Percentiles rank a stretch among this genome's conserved stretches.
phyloP scores from a whole-genome alignment of 1,140 invertebrate genomes.

The Zaprionus vittiger region DNA sequence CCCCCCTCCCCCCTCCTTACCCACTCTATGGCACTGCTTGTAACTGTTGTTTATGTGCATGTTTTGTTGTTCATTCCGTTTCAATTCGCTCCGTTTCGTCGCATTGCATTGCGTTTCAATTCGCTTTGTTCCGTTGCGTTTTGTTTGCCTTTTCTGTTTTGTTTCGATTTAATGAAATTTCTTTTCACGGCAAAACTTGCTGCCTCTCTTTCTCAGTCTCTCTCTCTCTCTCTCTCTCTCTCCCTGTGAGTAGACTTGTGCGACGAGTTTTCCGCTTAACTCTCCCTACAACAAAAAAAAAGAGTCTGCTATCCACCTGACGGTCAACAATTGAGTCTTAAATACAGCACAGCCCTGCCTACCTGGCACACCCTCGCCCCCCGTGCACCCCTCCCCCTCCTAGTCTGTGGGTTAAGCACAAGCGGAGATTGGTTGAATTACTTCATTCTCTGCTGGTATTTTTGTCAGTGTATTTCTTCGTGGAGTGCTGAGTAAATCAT shows the following conservation, averaged over 20 bases:
- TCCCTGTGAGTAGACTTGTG: neutral
- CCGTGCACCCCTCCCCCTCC: neutral
- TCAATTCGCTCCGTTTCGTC: constrained; percentile 22
- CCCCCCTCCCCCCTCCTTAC: neutral
- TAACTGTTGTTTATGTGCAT: constrained; percentile 46
- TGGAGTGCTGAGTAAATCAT: constrained; percentile 72
- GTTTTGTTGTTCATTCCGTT: constrained; percentile 41
- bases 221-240: neutral
- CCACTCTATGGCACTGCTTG: constrained; percentile 4
- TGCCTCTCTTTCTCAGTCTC: constrained; percentile 12
- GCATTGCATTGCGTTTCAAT: constrained; percentile 41
- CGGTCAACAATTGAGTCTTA: constrained; percentile 50
- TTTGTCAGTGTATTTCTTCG: neutral
- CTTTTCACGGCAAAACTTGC: constrained; percentile 57
- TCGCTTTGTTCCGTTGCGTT: constrained; percentile 17
- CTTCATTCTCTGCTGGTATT: neutral
- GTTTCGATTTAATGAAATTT: constrained; percentile 77
- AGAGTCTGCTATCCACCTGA: constrained; percentile 51
- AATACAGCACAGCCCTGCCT: constrained; percentile 38
- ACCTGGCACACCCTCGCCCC: fast-evolving
- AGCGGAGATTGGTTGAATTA: constrained; percentile 4
- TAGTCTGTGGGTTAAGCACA: constrained; percentile 1
- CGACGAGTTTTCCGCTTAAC: constrained; percentile 9
- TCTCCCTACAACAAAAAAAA: constrained; percentile 18
- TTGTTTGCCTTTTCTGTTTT: constrained; percentile 3